phyloP scores from a whole-genome alignment of 92 coral and sea anemone genomes.

The Phenganax stokvisi region DNA sequence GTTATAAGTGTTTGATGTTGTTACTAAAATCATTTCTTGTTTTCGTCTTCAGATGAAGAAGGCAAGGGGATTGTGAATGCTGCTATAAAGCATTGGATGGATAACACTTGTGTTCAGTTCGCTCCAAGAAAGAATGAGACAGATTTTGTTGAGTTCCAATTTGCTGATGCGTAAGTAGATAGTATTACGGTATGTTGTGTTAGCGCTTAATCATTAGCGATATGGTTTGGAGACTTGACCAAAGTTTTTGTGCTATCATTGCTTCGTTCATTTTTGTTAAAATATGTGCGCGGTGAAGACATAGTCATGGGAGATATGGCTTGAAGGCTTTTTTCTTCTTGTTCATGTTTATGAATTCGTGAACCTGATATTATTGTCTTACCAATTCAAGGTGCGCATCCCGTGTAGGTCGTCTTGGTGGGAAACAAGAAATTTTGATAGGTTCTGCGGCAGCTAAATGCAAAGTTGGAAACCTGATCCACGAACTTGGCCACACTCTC shows the following conservation, averaged over 20 bases:
- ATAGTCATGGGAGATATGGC: too few relatives aligned
- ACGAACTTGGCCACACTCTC: slow-evolving; percentile 82
- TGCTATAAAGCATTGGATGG: slow-evolving; percentile 76
- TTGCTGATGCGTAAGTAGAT: slow-evolving; percentile 79
- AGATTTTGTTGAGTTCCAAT: slow-evolving; percentile 74
- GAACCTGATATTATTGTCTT: neutral
- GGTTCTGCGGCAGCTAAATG: slow-evolving; percentile 62
- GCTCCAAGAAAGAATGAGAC: slow-evolving; percentile 49
- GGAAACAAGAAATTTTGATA: slow-evolving; percentile 73
- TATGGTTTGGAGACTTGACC: neutral
- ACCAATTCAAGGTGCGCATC: slow-evolving; percentile 72
- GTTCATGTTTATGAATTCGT: neutral
- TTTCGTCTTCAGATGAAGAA: slow-evolving; percentile 45
- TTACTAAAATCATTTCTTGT: neutral
- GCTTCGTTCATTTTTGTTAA: neutral
- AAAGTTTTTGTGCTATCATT: neutral
- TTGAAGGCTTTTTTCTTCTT: too few relatives aligned
- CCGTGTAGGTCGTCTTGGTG: slow-evolving; percentile 79
- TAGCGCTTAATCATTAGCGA: neutral
- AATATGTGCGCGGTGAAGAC: too few relatives aligned
- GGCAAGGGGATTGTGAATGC: slow-evolving; percentile 50
- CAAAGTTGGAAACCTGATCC: slow-evolving; percentile 86
- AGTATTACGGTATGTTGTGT: too few relatives aligned
- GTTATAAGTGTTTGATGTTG: neutral
- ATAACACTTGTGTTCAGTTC: slow-evolving; percentile 60